These are phyloP conservation scores for Perca flavescens DNA, from an alignment of 2,113 vertebrate genomes.

Conservation along the genomic window DNA sequence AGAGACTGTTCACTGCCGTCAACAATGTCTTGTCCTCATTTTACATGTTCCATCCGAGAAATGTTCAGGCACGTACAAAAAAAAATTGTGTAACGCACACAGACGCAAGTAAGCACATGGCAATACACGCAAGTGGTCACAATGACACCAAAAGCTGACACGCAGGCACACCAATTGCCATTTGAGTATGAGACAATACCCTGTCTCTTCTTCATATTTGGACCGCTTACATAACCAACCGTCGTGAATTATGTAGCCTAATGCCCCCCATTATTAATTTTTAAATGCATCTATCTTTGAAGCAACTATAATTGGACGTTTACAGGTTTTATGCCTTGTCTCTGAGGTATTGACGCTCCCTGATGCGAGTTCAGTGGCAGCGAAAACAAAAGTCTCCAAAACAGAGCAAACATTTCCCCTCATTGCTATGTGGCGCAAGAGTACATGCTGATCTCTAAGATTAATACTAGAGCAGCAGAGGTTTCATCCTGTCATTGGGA, in stretches of 20 bases:
- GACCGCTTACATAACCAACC: conserved; percentile 76
- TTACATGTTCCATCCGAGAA: conserved; percentile 3
- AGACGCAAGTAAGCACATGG: neutral
- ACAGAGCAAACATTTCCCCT: conserved; percentile 29
- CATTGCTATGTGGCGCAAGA: conserved; percentile 41
- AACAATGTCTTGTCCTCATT: conserved; percentile 11
- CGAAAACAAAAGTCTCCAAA: conserved; percentile 38
- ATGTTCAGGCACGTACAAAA: neutral
- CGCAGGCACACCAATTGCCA: conserved; percentile 16
- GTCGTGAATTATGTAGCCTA: conserved; percentile 67
- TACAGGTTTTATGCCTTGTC: conserved; percentile 71
- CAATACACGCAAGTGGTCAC: neutral
- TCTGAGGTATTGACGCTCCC: conserved; percentile 42
- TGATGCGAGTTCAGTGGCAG: conserved; percentile 56
- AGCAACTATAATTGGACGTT: conserved; percentile 80
- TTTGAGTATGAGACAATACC: conserved; percentile 61
- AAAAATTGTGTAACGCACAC: too few species aligned
- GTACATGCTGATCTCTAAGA: conserved; percentile 16
- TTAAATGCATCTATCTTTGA: conserved; percentile 76
- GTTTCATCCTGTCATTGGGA: conserved; percentile 48
- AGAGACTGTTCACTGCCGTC: conserved; percentile 18
- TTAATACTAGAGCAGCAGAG: conserved; percentile 50
- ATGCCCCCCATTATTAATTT: conserved; percentile 70
- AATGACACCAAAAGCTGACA: conserved; percentile 6
- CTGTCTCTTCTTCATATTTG: conserved; percentile 58